Conservation (phyloP, 2,888 invertebrate species). For the Luffia ferchaultella region DNA sequence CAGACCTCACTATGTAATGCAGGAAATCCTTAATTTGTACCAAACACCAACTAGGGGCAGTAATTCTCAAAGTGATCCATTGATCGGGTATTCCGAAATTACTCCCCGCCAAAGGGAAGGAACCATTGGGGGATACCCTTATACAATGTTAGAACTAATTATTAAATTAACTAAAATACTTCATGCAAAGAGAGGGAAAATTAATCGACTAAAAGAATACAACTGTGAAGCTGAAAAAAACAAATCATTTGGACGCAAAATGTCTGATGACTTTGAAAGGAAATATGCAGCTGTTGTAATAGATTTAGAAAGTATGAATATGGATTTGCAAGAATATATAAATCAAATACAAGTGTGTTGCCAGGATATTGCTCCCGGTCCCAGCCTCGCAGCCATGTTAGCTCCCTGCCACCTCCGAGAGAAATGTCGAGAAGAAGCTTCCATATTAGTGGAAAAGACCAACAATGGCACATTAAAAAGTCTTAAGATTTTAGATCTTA, state of each 20-base stretch:
- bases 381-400: slow-evolving; percentile 85
- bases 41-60: slow-evolving; percentile 41
- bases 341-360: slow-evolving; percentile 86
- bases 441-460: slow-evolving; percentile 79
- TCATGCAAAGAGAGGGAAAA: slow-evolving; percentile 80
- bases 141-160: slow-evolving; percentile 84
- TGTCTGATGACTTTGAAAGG: slow-evolving; percentile 88
- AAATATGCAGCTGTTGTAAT: slow-evolving; percentile 89
- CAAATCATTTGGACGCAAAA: slow-evolving; percentile 79
- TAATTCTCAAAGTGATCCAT: slow-evolving; percentile 73
- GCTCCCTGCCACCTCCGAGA: slow-evolving; percentile 89
- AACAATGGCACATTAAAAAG: slow-evolving; percentile 68
- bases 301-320: slow-evolving; percentile 90
- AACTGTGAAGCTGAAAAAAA: slow-evolving; percentile 91
- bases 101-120: slow-evolving; percentile 47
- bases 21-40: slow-evolving; percentile 59
- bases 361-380: slow-evolving; percentile 87
- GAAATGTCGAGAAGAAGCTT: slow-evolving; percentile 86
- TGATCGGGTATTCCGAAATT: slow-evolving; percentile 65
- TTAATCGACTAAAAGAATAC: slow-evolving; percentile 82
- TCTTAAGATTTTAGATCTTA: slow-evolving; percentile 75
- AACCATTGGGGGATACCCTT: slow-evolving; percentile 82
- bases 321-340: slow-evolving; percentile 84
- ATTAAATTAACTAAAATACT: slow-evolving; percentile 88
- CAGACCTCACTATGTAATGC: slow-evolving; percentile 72